Conservation (phyloP, 2,797 vertebrate species). For the Carduelis carduelis region DNA sequence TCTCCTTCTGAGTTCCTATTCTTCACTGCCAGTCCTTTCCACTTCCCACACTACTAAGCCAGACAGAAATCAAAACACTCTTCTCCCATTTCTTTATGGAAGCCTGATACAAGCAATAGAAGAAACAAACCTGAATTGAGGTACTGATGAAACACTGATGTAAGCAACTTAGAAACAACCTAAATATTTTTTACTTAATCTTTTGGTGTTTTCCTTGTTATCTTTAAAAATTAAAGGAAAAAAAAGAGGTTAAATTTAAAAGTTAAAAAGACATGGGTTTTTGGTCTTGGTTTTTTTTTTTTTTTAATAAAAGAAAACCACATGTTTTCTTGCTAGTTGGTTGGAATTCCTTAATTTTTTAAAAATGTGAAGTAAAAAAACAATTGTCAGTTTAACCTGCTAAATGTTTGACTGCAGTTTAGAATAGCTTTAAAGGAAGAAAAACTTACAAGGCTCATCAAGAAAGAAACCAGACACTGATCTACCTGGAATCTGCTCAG, state of each 20-base stretch:
- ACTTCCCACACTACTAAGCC: not conserved
- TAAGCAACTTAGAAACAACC: not conserved
- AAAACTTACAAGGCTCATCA: not conserved
- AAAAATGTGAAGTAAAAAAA: not conserved
- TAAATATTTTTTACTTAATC: not conserved
- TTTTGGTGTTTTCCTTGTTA: not conserved
- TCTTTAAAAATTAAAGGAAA: not conserved
- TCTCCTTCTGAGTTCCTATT: not conserved
- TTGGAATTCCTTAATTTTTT: not conserved
- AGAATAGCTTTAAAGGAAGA: not conserved
- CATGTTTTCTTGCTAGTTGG: not conserved
- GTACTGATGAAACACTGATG: not conserved
- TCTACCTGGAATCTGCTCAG: not conserved
- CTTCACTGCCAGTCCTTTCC: not conserved
- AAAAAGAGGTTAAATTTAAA: not conserved
- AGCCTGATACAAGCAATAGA: not conserved
- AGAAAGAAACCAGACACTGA: not conserved
- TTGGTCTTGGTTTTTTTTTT: fast-evolving
- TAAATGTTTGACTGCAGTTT: not conserved
- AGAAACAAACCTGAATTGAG: not conserved
- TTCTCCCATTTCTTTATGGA: not conserved
- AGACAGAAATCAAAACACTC: not conserved
- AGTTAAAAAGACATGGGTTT: not conserved
- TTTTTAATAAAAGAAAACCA: not conserved
- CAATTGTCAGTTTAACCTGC: not conserved